Evolutionary conservation across 2,113 vertebrate genomes (phyloP), one percentile per base, ranked within the genome.

Genomic region (Oxygymnocypris stewartii): DNA sequence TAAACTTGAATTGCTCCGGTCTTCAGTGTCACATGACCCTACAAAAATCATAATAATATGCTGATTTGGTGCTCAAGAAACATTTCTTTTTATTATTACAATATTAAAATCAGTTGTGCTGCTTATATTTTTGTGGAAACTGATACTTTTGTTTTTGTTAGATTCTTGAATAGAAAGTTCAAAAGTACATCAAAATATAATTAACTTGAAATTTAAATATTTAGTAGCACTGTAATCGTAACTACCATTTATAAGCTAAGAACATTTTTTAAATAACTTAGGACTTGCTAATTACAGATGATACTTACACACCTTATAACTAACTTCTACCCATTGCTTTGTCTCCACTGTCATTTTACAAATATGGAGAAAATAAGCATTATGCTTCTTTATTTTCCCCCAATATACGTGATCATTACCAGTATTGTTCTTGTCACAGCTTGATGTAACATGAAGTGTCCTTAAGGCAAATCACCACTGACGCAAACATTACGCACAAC

Each of bases 391-490:
- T 73, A 20, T 28, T 16, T 47, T 25, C 20, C 25, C 16, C 42
- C 31, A 14, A 31, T 16, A 18, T 25, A 6, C n/a, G 2, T 14
- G 13, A n/a, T 74, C 82, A 84, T 71, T 78, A 78, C 75, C 44
- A 78, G 76, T 10, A 54, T 51, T 11, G 28, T 42, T 42, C 25
- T 54, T 20, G 44, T 31, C 76, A 78, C 76, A 78, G 76, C 76
- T 78, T 78, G 44, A 54, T 54, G 76, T 78, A 54, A 78, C 47
- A 78, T 47, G 73, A 77, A 51, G 76, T 78, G 49, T 78, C 49
- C 76, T 78, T 78, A 54, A 78, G 76, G 49, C 76, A 54, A 54
- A 78, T 78, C 76, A 12, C 49, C 76, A 78, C 76, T 57, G 49
- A 78, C 8, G 8, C 44, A 78, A 54, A 78, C 49, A 78, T 78